A percentile compares a stretch with the other conserved stretches of the same genome.
Conservation (phyloP, 53 echinoderm and acorn worm genomes). For the Astropecten irregularis region DNA sequence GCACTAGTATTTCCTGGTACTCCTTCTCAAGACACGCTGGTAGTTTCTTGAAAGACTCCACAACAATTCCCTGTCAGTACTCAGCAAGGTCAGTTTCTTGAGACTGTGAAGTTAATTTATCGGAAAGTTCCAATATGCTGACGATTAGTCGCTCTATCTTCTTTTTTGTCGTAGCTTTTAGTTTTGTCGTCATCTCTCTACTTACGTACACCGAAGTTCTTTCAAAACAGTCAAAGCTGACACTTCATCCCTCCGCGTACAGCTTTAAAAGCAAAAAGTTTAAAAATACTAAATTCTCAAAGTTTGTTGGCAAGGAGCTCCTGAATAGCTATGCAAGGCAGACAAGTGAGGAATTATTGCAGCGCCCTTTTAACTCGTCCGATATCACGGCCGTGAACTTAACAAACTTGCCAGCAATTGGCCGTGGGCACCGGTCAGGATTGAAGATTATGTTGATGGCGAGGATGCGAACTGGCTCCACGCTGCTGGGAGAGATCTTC, state of each 20-base stretch:
- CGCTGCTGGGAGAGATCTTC: constrained; percentile 86
- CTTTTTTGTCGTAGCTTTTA: not conserved
- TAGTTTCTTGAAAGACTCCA: not conserved
- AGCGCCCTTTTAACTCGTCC: too few relatives aligned
- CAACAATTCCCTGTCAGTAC: not conserved
- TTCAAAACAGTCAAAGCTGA: not conserved
- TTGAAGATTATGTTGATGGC: constrained; percentile 85
- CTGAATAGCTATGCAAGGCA: too few relatives aligned
- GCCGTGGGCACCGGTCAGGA: constrained; percentile 17
- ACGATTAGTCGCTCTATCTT: not conserved
- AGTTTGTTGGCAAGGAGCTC: too few relatives aligned
- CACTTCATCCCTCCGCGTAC: too few relatives aligned
- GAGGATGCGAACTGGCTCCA: constrained; percentile 90
- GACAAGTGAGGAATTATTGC: too few relatives aligned
- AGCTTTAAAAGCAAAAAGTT: too few relatives aligned
- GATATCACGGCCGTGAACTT: too few relatives aligned
- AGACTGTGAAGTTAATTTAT: not conserved
- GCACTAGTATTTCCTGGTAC: not conserved
- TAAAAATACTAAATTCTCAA: too few relatives aligned
- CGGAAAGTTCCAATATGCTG: not conserved
- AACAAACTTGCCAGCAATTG: too few relatives aligned
- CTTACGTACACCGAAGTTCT: constrained; percentile 41
- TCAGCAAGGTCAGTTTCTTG: not conserved
- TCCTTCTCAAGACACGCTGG: not conserved
- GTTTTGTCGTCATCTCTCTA: constrained; percentile 27